Evolutionary conservation across 2,888 invertebrate species (phyloP), one percentile per base, ranked within the genome.

Genomic region (Drosophila neoperkinsi): DNA sequence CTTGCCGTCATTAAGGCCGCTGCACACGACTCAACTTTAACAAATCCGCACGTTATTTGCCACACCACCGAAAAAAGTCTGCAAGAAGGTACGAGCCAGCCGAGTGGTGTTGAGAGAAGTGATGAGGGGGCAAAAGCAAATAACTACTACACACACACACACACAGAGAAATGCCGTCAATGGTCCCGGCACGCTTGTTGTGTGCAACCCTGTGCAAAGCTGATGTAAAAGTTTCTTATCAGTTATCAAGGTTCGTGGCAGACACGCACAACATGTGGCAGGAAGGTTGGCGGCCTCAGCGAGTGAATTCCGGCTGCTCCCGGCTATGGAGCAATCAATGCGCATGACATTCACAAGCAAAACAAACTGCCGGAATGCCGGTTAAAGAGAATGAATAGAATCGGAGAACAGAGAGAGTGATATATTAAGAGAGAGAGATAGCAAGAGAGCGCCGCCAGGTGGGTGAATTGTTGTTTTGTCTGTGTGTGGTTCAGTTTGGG

Each of bases 201-300:
- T 50, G 38, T 84, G 82, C 88, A 86, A 85, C 88, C 88, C 88
- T 88, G 86, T 83, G 75, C 79, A 71, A 84, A 83, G 74, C 79
- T 79, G 81, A 74, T 81, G 69, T 62, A 69, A 73, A 81, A 86
- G 79, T 86, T 90, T 88, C 86, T 91, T 91, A 91, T 91, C 88
- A 91, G 90, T 87, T 88, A 88, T 86, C 81, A 86, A 86, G 81
- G 78, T 77, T 88, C 65, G 81, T 58, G 74, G 71, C 76, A 81
- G 76, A 71, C 74, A 80, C 88, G 80, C 86, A 85, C 90, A 90
- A 88, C 90, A 87, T 90, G 90, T 90, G 84, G 87, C 81, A 81
- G 82, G 81, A 80, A 87, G 88, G 88, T 84, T 84, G 84, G 72
- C 70, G 76, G 69, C 69, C 74, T 50, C 74, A 34, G 25, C 25